phyloP scores from a whole-genome alignment of 1,140 invertebrate species.

The Coptotermes formosanus region DNA sequence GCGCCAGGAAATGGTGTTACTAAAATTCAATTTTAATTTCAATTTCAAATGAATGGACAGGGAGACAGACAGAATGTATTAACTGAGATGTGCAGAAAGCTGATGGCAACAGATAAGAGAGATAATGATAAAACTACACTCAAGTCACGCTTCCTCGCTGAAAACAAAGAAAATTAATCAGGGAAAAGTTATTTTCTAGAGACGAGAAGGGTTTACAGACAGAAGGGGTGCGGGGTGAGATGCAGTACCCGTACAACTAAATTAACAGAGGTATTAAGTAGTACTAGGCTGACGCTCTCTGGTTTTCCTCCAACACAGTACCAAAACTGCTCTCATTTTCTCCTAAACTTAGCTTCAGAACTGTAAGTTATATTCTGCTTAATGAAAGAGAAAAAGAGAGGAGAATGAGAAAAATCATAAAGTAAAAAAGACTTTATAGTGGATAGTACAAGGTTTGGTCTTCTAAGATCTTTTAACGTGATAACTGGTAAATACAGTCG shows the following conservation, averaged over 20 bases:
- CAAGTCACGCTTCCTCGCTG: neutral
- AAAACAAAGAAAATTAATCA: conserved; percentile 18
- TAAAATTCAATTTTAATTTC: conserved; percentile 15
- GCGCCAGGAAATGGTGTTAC: conserved; percentile 1
- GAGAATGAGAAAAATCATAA: too few species aligned
- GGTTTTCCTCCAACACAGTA: too few species aligned
- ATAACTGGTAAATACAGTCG: too few species aligned
- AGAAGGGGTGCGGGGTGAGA: neutral
- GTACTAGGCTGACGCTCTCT: neutral
- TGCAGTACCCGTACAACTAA: neutral
- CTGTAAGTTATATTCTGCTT: neutral
- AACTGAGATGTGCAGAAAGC: conserved; percentile 14
- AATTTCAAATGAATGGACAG: conserved; percentile 9
- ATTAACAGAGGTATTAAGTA: neutral
- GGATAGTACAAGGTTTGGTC: neutral
- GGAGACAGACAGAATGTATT: neutral
- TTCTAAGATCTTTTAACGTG: too few species aligned
- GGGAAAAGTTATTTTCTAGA: neutral
- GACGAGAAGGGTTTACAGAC: neutral
- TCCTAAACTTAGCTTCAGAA: neutral
- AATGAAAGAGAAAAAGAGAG: neutral
- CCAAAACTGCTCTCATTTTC: neutral
- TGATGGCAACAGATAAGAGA: neutral
- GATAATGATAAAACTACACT: neutral
- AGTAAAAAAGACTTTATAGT: neutral